These are phyloP conservation scores for Archaeoteleia sp. DNA, from an alignment of 2,888 invertebrate genomes.

Conservation along the genomic window DNA sequence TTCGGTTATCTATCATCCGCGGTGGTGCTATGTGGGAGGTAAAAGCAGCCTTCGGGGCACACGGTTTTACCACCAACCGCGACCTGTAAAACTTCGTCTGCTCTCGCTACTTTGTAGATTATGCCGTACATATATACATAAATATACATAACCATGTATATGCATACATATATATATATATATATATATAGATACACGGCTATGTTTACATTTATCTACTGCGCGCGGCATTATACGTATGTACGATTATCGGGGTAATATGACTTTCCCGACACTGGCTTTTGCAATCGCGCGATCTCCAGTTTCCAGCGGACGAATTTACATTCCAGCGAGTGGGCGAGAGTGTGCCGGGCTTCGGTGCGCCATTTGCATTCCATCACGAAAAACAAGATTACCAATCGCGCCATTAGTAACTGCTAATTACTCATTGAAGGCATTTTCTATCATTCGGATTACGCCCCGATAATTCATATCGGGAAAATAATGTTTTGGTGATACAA, in stretches of 20 bases:
- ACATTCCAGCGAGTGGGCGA: slow-evolving; percentile 39
- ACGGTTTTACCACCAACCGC: slow-evolving; percentile 60
- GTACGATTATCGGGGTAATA: slow-evolving; percentile 47
- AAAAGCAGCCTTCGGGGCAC: slow-evolving; percentile 50
- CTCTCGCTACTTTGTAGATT: slow-evolving; percentile 47
- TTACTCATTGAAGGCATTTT: slow-evolving; percentile 24
- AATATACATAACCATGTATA: too few relatives aligned
- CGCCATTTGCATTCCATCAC: slow-evolving; percentile 29
- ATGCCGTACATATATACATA: slow-evolving; percentile 14
- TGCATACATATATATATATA: too few relatives aligned
- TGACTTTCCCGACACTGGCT: slow-evolving; percentile 44
- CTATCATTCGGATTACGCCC: not conserved
- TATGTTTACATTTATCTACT: slow-evolving; percentile 46
- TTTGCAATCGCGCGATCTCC: slow-evolving; percentile 54
- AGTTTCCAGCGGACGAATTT: slow-evolving; percentile 50
- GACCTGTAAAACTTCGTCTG: slow-evolving; percentile 49
- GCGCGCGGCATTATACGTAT: slow-evolving; percentile 49
- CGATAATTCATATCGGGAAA: slow-evolving; percentile 6
- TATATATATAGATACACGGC: not conserved
- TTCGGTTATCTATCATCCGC: slow-evolving; percentile 59
- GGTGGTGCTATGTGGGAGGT: slow-evolving; percentile 59
- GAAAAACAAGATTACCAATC: slow-evolving; percentile 44
- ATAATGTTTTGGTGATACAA: too few relatives aligned
- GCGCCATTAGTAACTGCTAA: slow-evolving; percentile 36
- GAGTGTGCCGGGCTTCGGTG: slow-evolving; percentile 1